These are phyloP conservation scores for Leguminivora glycinivorella DNA, from an alignment of 1,140 invertebrate genomes.

Conservation along the genomic window DNA sequence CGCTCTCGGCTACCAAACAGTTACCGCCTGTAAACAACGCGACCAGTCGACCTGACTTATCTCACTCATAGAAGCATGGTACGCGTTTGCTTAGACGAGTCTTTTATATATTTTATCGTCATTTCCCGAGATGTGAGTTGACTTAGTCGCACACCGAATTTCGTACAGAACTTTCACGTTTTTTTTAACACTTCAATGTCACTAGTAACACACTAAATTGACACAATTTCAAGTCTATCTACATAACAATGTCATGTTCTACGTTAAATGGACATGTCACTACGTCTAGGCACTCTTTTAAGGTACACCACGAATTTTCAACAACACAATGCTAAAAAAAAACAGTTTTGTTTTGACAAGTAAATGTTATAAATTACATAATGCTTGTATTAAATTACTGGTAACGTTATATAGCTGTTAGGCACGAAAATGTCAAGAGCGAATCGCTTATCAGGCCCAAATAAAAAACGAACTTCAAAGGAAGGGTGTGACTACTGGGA, in stretches of 20 bases:
- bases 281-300: constrained; percentile 23
- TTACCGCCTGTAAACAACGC: no score
- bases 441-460: neutral
- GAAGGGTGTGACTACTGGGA: no score
- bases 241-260: neutral
- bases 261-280: constrained; percentile 17
- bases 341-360: neutral
- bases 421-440: constrained; percentile 20
- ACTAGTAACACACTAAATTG: neutral
- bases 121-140: no score
- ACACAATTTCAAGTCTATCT: neutral
- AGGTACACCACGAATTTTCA: constrained; percentile 5
- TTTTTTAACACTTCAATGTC: neutral
- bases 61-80: no score
- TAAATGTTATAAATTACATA: neutral
- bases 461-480: no score
- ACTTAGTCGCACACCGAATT: no score
- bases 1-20: no score
- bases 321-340: neutral
- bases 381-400: constrained; percentile 9
- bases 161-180: neutral
- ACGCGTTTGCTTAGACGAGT: no score
- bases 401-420: constrained; percentile 1
- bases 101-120: no score
- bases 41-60: no score